phyloP scores from a whole-genome alignment of 2,797 vertebrate genomes.

The Pantherophis alleghaniensis region DNA sequence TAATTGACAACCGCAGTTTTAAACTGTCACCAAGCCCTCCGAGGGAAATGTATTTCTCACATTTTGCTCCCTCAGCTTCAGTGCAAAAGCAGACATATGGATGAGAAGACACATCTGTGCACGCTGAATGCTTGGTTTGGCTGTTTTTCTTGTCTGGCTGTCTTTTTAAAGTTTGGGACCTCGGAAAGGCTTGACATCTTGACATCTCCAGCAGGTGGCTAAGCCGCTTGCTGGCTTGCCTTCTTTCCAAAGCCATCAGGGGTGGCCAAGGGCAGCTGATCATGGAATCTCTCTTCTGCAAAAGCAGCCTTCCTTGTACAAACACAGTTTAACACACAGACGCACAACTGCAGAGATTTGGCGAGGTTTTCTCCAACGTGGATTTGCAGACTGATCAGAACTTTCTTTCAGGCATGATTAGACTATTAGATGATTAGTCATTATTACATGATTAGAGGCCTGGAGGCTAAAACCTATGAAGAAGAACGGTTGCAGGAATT shows the following conservation, averaged over 20 bases:
- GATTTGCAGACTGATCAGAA: neutral
- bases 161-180: slow-evolving; percentile 28
- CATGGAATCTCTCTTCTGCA: neutral
- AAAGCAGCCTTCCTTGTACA: neutral
- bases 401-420: neutral
- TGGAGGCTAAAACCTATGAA: neutral
- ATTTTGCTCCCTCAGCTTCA: neutral
- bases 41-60: slow-evolving; percentile 40
- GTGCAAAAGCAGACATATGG: slow-evolving; percentile 49
- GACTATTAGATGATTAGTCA: neutral
- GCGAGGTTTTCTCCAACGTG: neutral
- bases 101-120: slow-evolving; percentile 26
- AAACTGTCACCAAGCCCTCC: neutral
- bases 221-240: neutral
- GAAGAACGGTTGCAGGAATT: neutral
- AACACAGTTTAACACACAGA: neutral
- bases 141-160: neutral
- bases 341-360: neutral
- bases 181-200: neutral
- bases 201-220: slow-evolving; percentile 20
- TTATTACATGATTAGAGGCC: neutral
- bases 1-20: neutral
- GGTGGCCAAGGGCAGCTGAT: neutral
- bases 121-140: slow-evolving; percentile 37
- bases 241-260: neutral